These are phyloP conservation scores for Tachycineta bicolor DNA, from an alignment of 2,113 vertebrate species.

Conservation along the genomic window DNA sequence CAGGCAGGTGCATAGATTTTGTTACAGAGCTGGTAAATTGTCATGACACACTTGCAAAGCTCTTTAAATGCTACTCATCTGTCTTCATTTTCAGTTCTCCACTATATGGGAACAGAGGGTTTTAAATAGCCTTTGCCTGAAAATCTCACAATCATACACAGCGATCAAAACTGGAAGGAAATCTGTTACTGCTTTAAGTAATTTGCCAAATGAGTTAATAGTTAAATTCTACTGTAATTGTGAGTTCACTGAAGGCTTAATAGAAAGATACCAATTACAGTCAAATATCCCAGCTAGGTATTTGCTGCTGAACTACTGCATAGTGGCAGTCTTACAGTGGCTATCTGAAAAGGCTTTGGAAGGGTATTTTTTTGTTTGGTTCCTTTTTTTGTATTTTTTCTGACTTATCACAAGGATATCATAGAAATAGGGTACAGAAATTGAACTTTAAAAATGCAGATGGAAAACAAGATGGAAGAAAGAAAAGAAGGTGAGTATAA, in stretches of 20 bases:
- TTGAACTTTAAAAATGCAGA: conserved; percentile 48
- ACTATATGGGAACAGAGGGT: conserved; percentile 44
- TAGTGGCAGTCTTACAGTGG: conserved; percentile 24
- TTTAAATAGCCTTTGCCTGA: conserved; percentile 66
- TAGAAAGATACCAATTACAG: conserved; percentile 66
- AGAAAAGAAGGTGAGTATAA: background rate
- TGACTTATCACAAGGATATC: conserved; percentile 20
- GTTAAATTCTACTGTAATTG: conserved; percentile 66
- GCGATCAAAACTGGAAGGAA: conserved; percentile 63
- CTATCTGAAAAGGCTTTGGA: conserved; percentile 30
- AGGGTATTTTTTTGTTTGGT: background rate
- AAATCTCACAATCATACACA: conserved; percentile 46
- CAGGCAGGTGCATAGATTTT: background rate
- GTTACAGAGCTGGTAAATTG: background rate
- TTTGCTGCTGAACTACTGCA: conserved; percentile 51
- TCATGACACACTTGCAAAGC: conserved; percentile 6
- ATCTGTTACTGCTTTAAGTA: conserved; percentile 45
- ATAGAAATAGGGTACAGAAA: conserved; percentile 15
- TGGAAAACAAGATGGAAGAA: background rate
- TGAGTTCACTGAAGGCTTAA: conserved; percentile 49
- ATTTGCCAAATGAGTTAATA: conserved; percentile 64
- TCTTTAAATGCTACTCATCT: conserved; percentile 63
- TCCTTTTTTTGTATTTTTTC: background rate
- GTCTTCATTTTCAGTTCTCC: conserved; percentile 69
- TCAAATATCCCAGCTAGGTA: conserved; percentile 62